Base-by-base conservation (phyloP, 1,140 invertebrate genomes). In the Tetragonula clypearis region DNA sequence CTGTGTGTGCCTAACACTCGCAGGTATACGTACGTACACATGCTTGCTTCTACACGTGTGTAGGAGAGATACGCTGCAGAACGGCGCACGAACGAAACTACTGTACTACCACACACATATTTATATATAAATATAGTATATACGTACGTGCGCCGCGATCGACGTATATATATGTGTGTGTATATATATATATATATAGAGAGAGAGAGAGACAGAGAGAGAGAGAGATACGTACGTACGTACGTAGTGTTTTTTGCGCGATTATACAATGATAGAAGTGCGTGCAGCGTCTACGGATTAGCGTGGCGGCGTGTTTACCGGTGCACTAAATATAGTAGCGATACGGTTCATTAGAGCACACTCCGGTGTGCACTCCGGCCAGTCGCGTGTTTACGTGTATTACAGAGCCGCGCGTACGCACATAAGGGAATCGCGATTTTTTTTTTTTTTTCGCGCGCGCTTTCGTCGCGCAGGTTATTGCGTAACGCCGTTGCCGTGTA, bases 291-390 rank as follows among this genome's bases (percentile, higher is more conserved):
- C 77, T 65, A 55, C n/a, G 65, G 77, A 79, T 56, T 58, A 26
- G 53, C 74, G 49, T 53, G n/a, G 35, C 82, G 66, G 26, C 35
- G 75, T 60, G 56, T 84, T 79, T 71, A 35, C 69, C 26, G 11
- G 69, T 41, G 79, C 79, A 74, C 56, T 74, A 82, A 82, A 82
- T 81, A 72, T 72, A 72, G 53, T 41, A 83, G 30, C 74, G 81
- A 79, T 60, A 84, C 75, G 76, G 82, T 60, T 84, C 75, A 69
- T 84, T 84, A 79, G 75, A 21, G 82, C 19, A 30, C 30, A 68
- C 58, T 82, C 55, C 74, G 21, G 56, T 60, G 49, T 74, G 56
- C 30, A 76, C 60, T 62, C 55, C 56, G 53, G 21, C 21, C 69
- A 11, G 11, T 11, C 4, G 17, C 12, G 35, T 71, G 11, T 41